Base-by-base conservation (phyloP, 1,140 invertebrate genomes). In the Thaumetopoea pityocampa region DNA sequence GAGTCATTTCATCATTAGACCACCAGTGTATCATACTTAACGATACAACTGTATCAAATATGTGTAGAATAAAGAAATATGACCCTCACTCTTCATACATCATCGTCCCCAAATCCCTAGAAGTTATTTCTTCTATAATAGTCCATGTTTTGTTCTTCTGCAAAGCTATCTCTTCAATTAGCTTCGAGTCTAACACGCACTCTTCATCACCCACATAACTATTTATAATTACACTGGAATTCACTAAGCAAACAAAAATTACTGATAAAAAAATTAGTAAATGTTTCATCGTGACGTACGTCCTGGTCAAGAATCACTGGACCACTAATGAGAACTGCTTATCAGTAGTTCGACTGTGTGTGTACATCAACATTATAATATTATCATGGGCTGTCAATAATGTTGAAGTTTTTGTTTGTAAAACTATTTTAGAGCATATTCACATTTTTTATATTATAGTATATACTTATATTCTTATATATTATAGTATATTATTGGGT, bases 41-140 rank as follows among this genome's bases (percentile, higher is more conserved):
- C 4, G 22, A 4, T 23, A 3, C 9, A 6, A 8, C 15, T 14
- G 2, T 6, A 9, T 29, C 6, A 15, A 7, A 15, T 7, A 23
- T n/a, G n/a, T n/a, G n/a, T n/a, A 23, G 2, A 23, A 23, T 23
- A 10, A 18, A 1, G 5, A 14, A 24, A 30, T 19, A 22, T 23
- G 19, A 51, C 62, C n/a, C n/a, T 67, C 24, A 73, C 69, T 63
- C 59, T 14, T 89, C 64, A 67, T 88, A 92, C 0, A 89, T 89
- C 34, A 15, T 16, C 12, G 26, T 17, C 8, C 54, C 54, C 23
- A 18, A 42, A 42, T 23, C 41, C 7, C 29, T 37, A n/a, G 19
- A 17, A 18, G 16, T 53, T 10, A 57, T 45, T 33, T 52, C 24
- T 8, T 47, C 22, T 26, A 46, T 51, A 9, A 62, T 57, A 1